These are phyloP conservation scores for Sisyra nigra DNA, from an alignment of 2,888 invertebrate genomes.

Conservation along the genomic window DNA sequence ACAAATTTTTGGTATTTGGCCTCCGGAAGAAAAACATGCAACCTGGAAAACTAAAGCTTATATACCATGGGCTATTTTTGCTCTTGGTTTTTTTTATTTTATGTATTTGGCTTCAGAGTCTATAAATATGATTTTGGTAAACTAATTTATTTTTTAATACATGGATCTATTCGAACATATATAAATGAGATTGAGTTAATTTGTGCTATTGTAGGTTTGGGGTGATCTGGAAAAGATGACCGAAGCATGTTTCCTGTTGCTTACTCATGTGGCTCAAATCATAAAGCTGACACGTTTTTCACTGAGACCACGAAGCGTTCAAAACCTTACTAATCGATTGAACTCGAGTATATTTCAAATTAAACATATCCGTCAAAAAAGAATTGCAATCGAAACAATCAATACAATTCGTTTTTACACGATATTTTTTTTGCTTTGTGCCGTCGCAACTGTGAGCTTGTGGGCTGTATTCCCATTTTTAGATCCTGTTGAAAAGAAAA, in stretches of 20 bases:
- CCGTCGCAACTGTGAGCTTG: conserved; percentile 17
- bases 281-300: neutral
- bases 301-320: conserved; percentile 11
- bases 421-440: conserved; percentile 16
- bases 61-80: neutral
- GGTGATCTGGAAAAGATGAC: conserved; percentile 6
- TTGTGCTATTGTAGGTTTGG: conserved; percentile 2
- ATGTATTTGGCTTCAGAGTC: neutral
- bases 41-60: neutral
- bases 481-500: conserved; percentile 13
- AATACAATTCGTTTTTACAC: conserved; percentile 15
- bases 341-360: conserved; percentile 17
- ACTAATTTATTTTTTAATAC: neutral
- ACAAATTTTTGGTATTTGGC: neutral
- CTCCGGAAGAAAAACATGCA: neutral
- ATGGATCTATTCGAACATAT: neutral
- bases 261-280: conserved; percentile 2
- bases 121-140: neutral
- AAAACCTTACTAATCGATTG: conserved; percentile 12
- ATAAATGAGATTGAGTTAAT: neutral
- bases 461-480: conserved; percentile 22
- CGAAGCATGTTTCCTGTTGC: neutral
- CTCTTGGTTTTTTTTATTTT: neutral
- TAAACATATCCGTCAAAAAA: conserved; percentile 14
- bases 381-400: conserved; percentile 15